Evolutionary conservation across 2,797 vertebrate species (phyloP).

Genomic region (Gila robusta): DNA sequence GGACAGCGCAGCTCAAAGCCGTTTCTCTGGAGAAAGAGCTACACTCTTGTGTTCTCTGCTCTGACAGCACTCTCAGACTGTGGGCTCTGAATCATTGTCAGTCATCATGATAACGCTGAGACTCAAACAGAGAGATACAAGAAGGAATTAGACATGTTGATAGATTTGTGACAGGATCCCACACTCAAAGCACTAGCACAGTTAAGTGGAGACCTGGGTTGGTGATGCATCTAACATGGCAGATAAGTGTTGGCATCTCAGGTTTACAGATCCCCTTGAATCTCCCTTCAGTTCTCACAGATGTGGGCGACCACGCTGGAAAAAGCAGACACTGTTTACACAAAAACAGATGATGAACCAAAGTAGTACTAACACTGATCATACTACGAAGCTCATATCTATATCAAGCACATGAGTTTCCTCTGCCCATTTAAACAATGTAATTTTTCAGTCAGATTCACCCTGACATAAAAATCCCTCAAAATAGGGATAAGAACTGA

Average conservation of each 20-base stretch:
- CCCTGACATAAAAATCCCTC: background rate
- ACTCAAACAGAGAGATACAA: conserved; percentile 32
- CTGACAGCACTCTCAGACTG: conserved; percentile 14
- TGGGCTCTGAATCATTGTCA: conserved; percentile 40
- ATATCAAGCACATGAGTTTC: background rate
- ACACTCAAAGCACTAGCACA: conserved; percentile 24
- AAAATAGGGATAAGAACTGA: background rate
- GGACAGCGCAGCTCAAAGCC: background rate
- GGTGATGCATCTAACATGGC: conserved; percentile 25
- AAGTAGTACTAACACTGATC: conserved; percentile 1
- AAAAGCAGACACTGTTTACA: conserved; percentile 12
- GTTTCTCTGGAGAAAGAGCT: conserved; percentile 8
- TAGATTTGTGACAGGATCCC: conserved; percentile 43
- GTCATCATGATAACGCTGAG: conserved; percentile 13
- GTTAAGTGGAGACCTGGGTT: conserved; percentile 33
- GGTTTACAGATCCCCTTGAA: background rate
- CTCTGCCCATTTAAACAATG: background rate
- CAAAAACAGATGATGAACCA: conserved; percentile 38
- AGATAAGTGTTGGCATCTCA: conserved; percentile 33
- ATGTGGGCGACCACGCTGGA: conserved; percentile 4
- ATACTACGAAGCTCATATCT: background rate
- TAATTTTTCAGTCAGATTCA: background rate
- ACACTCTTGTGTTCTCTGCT: conserved; percentile 21
- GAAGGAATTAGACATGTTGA: conserved; percentile 24
- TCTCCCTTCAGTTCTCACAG: conserved; percentile 10